Conservation (phyloP, 1,140 invertebrate species). For the Drosophila equinoxialis region DNA sequence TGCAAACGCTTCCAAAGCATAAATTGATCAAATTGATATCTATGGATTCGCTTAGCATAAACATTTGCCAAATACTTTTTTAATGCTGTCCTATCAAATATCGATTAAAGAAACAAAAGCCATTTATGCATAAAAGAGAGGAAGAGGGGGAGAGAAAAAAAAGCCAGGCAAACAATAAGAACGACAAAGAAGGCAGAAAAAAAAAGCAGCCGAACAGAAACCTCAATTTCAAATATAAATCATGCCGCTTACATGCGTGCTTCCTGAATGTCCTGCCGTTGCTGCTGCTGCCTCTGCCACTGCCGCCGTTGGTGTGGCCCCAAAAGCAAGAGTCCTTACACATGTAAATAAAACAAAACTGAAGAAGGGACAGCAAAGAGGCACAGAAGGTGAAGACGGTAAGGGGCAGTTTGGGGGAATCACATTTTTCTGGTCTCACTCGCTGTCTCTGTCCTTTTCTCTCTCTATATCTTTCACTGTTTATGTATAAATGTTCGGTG, state of each 20-base stretch:
- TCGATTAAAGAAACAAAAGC: constrained; percentile 48
- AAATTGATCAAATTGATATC: not conserved
- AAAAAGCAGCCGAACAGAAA: constrained; percentile 19
- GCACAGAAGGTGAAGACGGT: not conserved
- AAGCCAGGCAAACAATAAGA: constrained; percentile 27
- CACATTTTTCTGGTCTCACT: constrained; percentile 7
- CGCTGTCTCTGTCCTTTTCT: not conserved
- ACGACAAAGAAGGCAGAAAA: constrained; percentile 1
- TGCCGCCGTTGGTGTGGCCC: constrained; percentile 24
- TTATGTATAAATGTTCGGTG: constrained; percentile 11
- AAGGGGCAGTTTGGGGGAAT: not conserved
- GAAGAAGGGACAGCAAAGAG: constrained; percentile 6
- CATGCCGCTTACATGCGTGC: constrained; percentile 64
- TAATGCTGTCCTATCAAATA: constrained; percentile 23
- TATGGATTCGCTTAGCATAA: constrained; percentile 3
- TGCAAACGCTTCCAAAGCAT: not conserved
- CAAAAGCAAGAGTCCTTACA: constrained; percentile 34
- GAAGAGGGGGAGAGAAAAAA: not conserved
- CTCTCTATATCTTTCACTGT: not conserved
- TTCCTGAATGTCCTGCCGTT: constrained; percentile 50
- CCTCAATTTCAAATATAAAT: constrained; percentile 74
- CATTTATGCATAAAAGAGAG: constrained; percentile 31
- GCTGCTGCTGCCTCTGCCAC: not conserved
- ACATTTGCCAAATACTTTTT: constrained; percentile 3
- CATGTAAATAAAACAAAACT: constrained; percentile 60